phyloP scores from a whole-genome alignment of 2,888 invertebrate species.

The Drosophila falleni region DNA sequence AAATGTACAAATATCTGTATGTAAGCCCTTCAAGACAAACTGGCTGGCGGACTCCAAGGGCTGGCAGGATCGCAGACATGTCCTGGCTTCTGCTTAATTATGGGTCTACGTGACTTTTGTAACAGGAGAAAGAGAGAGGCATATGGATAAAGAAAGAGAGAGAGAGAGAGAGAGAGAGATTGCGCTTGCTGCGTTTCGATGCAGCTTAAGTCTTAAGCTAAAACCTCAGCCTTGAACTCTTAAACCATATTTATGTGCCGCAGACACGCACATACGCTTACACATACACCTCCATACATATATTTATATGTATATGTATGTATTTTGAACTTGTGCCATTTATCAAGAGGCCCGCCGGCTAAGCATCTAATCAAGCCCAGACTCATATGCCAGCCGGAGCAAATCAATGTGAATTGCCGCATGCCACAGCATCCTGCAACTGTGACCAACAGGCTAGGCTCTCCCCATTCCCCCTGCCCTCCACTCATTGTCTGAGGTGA shows the following conservation, averaged over 20 bases:
- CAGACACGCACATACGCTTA: constrained; percentile 25
- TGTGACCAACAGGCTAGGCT: constrained; percentile 57
- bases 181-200: constrained; percentile 52
- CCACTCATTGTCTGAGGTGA: constrained; percentile 5
- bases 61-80: constrained; percentile 13
- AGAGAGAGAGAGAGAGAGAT: constrained; percentile 4
- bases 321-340: constrained; percentile 63
- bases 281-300: constrained; percentile 3
- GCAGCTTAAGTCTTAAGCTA: constrained; percentile 34
- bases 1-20: constrained; percentile 7
- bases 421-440: constrained; percentile 53
- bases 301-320: background rate
- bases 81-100: constrained; percentile 67
- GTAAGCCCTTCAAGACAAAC: constrained; percentile 18
- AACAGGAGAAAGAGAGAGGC: constrained; percentile 5
- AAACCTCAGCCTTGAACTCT: constrained; percentile 57
- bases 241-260: constrained; percentile 62
- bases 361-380: constrained; percentile 70
- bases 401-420: constrained; percentile 74
- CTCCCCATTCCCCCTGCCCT: no score
- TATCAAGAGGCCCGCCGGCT: constrained; percentile 56
- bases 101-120: constrained; percentile 65
- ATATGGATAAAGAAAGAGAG: background rate
- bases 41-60: constrained; percentile 1
- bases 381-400: constrained; percentile 64